Conservation (phyloP, 2,113 vertebrate genomes). For the Paratilapia polleni region DNA sequence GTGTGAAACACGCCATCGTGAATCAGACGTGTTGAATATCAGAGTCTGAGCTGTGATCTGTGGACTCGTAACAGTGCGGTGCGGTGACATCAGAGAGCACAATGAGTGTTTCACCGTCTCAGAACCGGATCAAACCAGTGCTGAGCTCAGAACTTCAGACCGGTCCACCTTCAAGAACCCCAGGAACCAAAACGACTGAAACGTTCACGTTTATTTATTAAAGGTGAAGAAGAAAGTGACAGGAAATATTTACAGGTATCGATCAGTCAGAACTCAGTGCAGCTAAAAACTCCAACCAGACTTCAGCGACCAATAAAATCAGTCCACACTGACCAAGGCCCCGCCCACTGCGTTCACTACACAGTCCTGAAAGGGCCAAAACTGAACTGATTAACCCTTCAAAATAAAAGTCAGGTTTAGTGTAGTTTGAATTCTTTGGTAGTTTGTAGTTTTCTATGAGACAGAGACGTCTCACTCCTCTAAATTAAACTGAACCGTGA, state of each 20-base stretch:
- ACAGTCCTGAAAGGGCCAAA: not conserved
- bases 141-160: no score
- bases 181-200: not conserved
- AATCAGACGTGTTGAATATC: no score
- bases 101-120: no score
- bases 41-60: no score
- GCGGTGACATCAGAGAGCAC: no score
- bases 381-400: not conserved
- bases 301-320: not conserved
- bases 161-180: no score
- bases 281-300: not conserved
- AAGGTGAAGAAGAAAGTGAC: not conserved
- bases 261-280: not conserved
- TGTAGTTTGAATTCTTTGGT: not conserved
- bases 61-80: no score
- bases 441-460: not conserved
- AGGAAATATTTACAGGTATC: constrained; percentile 39
- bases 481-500: not conserved
- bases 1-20: no score
- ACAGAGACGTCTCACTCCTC: not conserved
- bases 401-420: not conserved
- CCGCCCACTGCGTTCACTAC: not conserved
- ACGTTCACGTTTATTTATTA: not conserved
- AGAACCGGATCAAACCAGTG: no score
- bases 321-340: no score